Conservation (phyloP, 2,113 vertebrate genomes). For the Shinisaurus crocodilurus region DNA sequence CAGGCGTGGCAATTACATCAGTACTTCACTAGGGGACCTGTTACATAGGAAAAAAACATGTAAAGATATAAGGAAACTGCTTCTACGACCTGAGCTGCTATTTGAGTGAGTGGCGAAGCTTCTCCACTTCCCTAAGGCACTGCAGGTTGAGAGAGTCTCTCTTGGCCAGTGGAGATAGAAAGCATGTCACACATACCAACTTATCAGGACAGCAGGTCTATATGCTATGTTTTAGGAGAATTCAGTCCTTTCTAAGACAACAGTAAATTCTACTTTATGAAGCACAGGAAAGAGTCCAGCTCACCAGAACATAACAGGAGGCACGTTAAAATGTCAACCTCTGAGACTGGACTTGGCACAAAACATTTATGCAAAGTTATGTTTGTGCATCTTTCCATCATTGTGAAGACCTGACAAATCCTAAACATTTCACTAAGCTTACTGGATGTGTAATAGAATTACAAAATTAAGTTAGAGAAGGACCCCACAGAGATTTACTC, state of each 20-base stretch:
- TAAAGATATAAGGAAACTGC: not conserved
- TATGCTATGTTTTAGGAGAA: not conserved
- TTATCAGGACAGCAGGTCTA: not conserved
- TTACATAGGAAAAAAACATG: not conserved
- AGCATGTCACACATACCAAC: not conserved
- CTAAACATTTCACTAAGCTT: not conserved
- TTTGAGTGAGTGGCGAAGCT: slow-evolving; percentile 3
- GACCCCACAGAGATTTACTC: not conserved
- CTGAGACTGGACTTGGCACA: not conserved
- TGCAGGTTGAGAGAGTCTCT: not conserved
- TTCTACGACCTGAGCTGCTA: not conserved
- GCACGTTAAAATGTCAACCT: not conserved
- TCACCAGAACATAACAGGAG: slow-evolving; percentile 11
- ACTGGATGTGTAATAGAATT: not conserved
- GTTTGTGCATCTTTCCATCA: not conserved
- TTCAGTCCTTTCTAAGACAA: not conserved
- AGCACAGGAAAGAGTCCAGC: not conserved
- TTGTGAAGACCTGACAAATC: not conserved
- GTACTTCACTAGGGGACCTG: not conserved
- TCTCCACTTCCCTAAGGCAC: slow-evolving; percentile 1
- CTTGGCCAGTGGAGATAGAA: not conserved
- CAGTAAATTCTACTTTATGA: not conserved
- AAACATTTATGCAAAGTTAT: not conserved
- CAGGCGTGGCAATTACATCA: not conserved
- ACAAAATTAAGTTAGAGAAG: not conserved